Evolutionary conservation across 2,113 vertebrate species (phyloP).

Genomic region (Puffinus mauretanicus): DNA sequence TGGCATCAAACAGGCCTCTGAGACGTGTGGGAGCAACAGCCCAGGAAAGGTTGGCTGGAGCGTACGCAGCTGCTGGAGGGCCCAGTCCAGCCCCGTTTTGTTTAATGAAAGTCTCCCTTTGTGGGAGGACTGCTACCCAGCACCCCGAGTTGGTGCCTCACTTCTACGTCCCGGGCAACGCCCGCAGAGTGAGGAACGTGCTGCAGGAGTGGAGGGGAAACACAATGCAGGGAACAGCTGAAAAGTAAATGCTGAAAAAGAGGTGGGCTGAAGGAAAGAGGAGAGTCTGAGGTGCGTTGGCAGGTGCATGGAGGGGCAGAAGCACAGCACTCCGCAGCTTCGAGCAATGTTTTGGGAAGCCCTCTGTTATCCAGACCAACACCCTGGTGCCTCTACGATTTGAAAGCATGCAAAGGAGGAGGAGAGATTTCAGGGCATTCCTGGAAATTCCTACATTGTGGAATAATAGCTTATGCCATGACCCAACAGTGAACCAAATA

Average conservation of each 20-base stretch:
- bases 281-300: background rate
- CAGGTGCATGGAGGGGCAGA: background rate
- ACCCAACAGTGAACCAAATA: fast-evolving
- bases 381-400: fast-evolving
- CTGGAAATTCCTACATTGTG: background rate
- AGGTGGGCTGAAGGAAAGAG: background rate
- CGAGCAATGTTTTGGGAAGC: background rate
- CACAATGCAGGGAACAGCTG: background rate
- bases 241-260: background rate
- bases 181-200: fast-evolving
- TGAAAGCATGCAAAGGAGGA: background rate
- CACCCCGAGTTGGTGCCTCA: background rate
- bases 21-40: background rate
- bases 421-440: background rate
- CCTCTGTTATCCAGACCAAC: background rate
- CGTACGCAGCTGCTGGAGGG: background rate
- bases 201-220: background rate
- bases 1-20: background rate
- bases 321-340: background rate
- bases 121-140: background rate
- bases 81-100: background rate
- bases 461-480: background rate
- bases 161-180: background rate
- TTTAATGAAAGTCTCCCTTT: background rate
- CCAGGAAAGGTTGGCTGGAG: background rate